These are phyloP conservation scores for Sipha flava DNA, from an alignment of 1,140 invertebrate species.

Conservation along the genomic window DNA sequence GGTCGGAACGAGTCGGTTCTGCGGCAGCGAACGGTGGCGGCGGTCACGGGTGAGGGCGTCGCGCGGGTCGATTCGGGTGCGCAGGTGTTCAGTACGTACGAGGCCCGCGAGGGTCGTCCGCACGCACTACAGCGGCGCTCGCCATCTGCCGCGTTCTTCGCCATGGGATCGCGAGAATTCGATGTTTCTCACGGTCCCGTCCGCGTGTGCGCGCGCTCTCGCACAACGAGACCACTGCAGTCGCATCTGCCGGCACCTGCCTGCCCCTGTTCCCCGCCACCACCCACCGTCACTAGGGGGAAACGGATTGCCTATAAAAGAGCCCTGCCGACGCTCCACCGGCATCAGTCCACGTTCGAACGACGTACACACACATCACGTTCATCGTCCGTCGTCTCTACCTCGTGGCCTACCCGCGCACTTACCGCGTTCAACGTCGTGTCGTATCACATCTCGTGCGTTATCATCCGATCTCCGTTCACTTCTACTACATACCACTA, in stretches of 20 bases:
- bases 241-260: constrained; percentile 26
- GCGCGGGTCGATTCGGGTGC: constrained; percentile 15
- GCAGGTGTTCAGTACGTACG: constrained; percentile 7
- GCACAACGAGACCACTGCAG: neutral
- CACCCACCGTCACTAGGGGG: neutral
- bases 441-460: neutral
- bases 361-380: neutral
- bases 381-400: neutral
- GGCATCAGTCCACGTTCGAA: neutral
- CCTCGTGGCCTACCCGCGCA: no score
- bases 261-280: neutral
- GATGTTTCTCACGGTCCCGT: constrained; percentile 29
- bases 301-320: neutral
- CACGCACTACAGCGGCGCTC: neutral
- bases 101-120: constrained; percentile 20
- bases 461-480: no score
- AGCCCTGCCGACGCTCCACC: neutral
- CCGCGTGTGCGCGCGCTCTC: neutral
- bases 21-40: neutral
- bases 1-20: neutral
- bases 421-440: no score
- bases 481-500: neutral
- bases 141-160: constrained; percentile 25
- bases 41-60: constrained; percentile 26
- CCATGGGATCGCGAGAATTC: constrained; percentile 32